Conservation (phyloP, 1,140 invertebrate genomes). For the Ridgeia piscesae region DNA sequence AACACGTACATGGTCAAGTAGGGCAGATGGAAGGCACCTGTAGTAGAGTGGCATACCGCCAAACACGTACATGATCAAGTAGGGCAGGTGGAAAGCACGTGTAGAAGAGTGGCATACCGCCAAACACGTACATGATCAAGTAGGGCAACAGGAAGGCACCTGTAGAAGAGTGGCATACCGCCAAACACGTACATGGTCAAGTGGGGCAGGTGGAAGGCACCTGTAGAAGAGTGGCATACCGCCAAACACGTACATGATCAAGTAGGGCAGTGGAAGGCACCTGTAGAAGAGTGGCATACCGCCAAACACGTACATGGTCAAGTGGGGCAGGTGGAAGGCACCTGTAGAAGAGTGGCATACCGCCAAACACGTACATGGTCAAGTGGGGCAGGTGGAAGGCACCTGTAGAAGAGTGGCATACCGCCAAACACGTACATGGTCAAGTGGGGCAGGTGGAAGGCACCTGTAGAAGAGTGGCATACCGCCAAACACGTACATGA, state of each 20-base stretch:
- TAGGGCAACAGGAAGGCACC: conserved; percentile 62
- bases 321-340: conserved; percentile 60
- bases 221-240: conserved; percentile 61
- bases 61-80: conserved; percentile 59
- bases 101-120: conserved; percentile 60
- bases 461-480: conserved; percentile 62
- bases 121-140: conserved; percentile 58
- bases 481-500: conserved; percentile 60
- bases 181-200: conserved; percentile 59
- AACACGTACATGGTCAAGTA: conserved; percentile 60
- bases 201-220: conserved; percentile 61
- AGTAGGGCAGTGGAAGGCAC: conserved; percentile 60
- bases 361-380: conserved; percentile 59
- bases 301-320: conserved; percentile 59
- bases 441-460: conserved; percentile 59
- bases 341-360: conserved; percentile 61
- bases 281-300: conserved; percentile 61
- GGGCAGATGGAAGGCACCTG: conserved; percentile 61
- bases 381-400: conserved; percentile 60
- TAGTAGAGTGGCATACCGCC: conserved; percentile 61
- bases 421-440: conserved; percentile 60
- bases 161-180: conserved; percentile 60
- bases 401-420: conserved; percentile 61
- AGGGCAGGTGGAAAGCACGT: conserved; percentile 62
- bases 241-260: conserved; percentile 59